A percentile compares a stretch with the other conserved stretches of the same genome.
These are phyloP conservation scores for Aethes cnicana DNA, from an alignment of 2,888 invertebrate genomes.

Conservation along the genomic window DNA sequence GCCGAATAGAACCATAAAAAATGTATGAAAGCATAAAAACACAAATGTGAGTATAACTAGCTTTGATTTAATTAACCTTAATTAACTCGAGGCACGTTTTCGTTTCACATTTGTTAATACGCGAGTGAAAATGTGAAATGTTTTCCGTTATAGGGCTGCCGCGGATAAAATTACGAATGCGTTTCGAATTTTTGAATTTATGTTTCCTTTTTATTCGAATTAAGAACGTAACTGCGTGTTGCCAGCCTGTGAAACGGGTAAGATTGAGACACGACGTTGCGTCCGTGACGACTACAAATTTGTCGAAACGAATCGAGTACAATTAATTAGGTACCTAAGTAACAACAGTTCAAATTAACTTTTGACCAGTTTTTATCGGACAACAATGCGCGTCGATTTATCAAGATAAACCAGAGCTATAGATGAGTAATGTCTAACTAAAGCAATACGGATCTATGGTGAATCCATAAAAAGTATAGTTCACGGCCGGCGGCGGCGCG, in stretches of 20 bases:
- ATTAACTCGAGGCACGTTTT: slow-evolving; percentile 61
- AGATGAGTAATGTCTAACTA: slow-evolving; percentile 53
- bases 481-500: slow-evolving; percentile 56
- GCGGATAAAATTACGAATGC: slow-evolving; percentile 21
- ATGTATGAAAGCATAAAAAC: slow-evolving; percentile 38
- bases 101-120: slow-evolving; percentile 56
- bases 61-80: slow-evolving; percentile 70
- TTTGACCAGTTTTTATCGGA: slow-evolving; percentile 34
- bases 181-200: slow-evolving; percentile 3
- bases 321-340: slow-evolving; percentile 32
- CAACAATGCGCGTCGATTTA: slow-evolving; percentile 40
- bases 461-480: slow-evolving; percentile 70
- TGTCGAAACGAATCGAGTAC: slow-evolving; percentile 11
- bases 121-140: slow-evolving; percentile 40
- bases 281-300: slow-evolving; percentile 17
- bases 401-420: slow-evolving; percentile 50
- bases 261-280: slow-evolving; percentile 16
- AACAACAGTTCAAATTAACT: slow-evolving; percentile 40
- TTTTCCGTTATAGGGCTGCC: slow-evolving; percentile 37
- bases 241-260: slow-evolving; percentile 4
- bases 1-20: slow-evolving; percentile 32
- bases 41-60: slow-evolving; percentile 51
- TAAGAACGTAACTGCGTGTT: slow-evolving; percentile 3
- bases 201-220: slow-evolving; percentile 12
- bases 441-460: slow-evolving; percentile 65